These are phyloP conservation scores for Hyperopisus bebe DNA, from an alignment of 2,113 vertebrate species.

Conservation along the genomic window DNA sequence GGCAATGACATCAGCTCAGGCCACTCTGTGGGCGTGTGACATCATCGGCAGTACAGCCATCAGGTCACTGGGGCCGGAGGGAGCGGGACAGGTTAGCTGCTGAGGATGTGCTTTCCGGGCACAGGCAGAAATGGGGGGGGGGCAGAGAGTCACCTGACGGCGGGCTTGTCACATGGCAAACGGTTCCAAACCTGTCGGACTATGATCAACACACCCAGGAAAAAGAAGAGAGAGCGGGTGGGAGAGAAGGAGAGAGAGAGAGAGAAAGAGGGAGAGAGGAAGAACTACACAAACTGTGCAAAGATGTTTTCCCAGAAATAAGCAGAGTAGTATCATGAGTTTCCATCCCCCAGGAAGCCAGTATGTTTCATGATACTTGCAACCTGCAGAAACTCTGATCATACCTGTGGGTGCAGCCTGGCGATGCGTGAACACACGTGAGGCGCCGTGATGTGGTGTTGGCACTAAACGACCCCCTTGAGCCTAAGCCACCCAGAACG, in stretches of 20 bases:
- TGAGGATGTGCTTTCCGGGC: neutral
- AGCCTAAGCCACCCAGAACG: too few relatives aligned
- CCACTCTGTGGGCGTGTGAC: slow-evolving; percentile 5
- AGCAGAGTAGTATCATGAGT: neutral
- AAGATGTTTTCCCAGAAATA: neutral
- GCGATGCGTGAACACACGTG: neutral
- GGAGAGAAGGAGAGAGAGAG: neutral
- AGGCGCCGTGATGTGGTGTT: neutral
- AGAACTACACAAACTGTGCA: neutral
- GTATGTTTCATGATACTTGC: neutral
- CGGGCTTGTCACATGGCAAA: neutral
- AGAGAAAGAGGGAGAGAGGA: neutral
- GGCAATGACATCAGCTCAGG: slow-evolving; percentile 14
- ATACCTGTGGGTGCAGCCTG: too few relatives aligned
- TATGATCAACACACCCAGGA: neutral
- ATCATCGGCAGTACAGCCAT: neutral
- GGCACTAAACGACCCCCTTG: neutral
- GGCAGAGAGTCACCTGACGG: neutral
- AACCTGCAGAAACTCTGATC: too few relatives aligned
- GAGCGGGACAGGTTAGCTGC: neutral
- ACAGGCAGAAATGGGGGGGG: neutral
- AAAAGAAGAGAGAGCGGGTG: neutral
- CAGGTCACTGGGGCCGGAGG: neutral
- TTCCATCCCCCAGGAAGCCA: too few relatives aligned
- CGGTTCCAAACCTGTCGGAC: neutral